phyloP scores from a whole-genome alignment of 2,888 invertebrate genomes.

The Chrysolina americana region DNA sequence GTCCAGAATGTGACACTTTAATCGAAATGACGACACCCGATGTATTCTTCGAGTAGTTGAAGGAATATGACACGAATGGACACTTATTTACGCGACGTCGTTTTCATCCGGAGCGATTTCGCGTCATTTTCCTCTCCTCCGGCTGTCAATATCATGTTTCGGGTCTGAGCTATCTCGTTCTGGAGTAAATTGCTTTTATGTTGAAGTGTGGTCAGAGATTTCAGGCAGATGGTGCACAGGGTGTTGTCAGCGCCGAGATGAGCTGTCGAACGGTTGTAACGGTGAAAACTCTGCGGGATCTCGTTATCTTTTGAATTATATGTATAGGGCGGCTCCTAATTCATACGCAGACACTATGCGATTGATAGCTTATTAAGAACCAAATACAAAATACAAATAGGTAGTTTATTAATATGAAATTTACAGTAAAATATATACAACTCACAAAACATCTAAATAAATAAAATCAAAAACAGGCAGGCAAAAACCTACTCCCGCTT shows the following conservation, averaged over 20 bases:
- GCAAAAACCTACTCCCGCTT: too few relatives aligned
- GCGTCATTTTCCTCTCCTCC: slow-evolving; percentile 31
- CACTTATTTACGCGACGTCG: slow-evolving; percentile 41
- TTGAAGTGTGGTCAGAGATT: slow-evolving; percentile 12
- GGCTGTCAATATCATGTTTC: slow-evolving; percentile 47
- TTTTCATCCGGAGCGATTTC: slow-evolving; percentile 33
- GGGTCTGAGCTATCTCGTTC: slow-evolving; percentile 25
- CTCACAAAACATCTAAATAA: too few relatives aligned
- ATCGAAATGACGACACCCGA: slow-evolving; percentile 20
- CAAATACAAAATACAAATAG: too few relatives aligned
- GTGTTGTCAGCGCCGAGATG: not conserved
- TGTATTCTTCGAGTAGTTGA: not conserved
- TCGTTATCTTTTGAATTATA: too few relatives aligned
- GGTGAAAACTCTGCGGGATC: not conserved
- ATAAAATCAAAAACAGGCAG: too few relatives aligned
- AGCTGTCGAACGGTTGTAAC: not conserved
- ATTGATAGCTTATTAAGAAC: too few relatives aligned
- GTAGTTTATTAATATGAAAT: too few relatives aligned
- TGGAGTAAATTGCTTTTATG: slow-evolving; percentile 39
- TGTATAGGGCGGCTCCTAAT: too few relatives aligned
- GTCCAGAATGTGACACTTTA: slow-evolving; percentile 25
- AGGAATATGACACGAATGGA: slow-evolving; percentile 39
- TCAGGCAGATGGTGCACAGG: not conserved
- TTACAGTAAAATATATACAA: too few relatives aligned
- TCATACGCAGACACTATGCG: too few relatives aligned